Base-by-base conservation (phyloP, 2,113 vertebrate species). In the Sciurus niger region DNA sequence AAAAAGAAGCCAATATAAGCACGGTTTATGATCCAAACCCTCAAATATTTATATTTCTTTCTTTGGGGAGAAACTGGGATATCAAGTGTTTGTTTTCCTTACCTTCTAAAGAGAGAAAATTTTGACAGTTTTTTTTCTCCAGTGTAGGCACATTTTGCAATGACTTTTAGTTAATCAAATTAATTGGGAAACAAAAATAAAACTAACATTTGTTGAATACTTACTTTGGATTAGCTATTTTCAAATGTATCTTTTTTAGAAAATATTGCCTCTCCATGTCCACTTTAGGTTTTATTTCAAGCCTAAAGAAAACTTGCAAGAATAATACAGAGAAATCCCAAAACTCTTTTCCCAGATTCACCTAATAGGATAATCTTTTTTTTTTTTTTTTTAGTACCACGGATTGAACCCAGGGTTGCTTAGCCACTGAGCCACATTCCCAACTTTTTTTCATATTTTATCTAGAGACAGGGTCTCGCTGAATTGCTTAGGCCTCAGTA, bases 11-110 rank as follows among this genome's bases (percentile, higher is more conserved):
- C 84, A 95, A 92, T 8, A 46, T 40, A 97, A 53, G 25, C 79
- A 96, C 58, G 28, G 37, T 92, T 94, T 88, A 72, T 96, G 67
- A 53, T 92, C 60, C 77, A 95, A 84, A 94, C 73, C 76, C 72
- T 96, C 82, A 97, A 96, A 77, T 94, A 92, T 94, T 96, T 92
- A 84, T 96, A 84, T 94, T 96, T 16, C 8, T 63, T 96, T 95
- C 67, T 97, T 91, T 95, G 79, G 11, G 17, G 10, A 91, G 70
- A 95, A 92, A 95, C 53, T 77, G 24, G 40, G n/a, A 80, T 84
- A 67, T 92, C 74, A 84, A 85, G 13, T 85, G 58, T 95, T 97
- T 93, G 67, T 76, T 97, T 96, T 95, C 12, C 48, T 84, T 96
- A 89, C 40, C 37, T 78, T 74, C 43, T 93, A 79, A 86, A 73